Evolutionary conservation across 1,140 invertebrate species (phyloP).

Genomic region (Portunus trituberculatus): DNA sequence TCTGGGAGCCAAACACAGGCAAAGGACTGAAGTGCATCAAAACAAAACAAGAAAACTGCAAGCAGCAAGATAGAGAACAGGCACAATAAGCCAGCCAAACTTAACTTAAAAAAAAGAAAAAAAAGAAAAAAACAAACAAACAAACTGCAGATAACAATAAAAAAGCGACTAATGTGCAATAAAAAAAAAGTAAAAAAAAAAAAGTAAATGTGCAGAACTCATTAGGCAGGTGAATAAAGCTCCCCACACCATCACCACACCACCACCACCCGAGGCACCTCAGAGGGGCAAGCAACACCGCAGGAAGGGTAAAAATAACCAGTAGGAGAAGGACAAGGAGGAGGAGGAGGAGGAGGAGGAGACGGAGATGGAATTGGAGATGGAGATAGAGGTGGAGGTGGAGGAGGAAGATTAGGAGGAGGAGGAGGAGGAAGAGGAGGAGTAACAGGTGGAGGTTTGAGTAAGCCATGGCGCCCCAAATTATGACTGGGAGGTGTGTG

Average conservation of each 20-base stretch:
- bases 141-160: slow-evolving; percentile 11
- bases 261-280: slow-evolving; percentile 61
- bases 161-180: slow-evolving; percentile 48
- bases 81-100: slow-evolving; percentile 31
- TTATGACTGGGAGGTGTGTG: slow-evolving; percentile 45
- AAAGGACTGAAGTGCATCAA: not conserved
- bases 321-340: slow-evolving; percentile 38
- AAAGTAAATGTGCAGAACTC: slow-evolving; percentile 8
- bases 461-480: slow-evolving; percentile 55
- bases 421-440: slow-evolving; percentile 33
- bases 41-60: slow-evolving; percentile 14
- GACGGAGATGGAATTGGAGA: slow-evolving; percentile 15
- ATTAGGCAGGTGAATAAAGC: slow-evolving; percentile 45
- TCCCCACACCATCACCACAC: slow-evolving; percentile 55
- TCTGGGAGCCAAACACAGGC: not conserved
- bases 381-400: slow-evolving; percentile 26
- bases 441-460: slow-evolving; percentile 15
- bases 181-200: not conserved
- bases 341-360: slow-evolving; percentile 33
- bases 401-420: slow-evolving; percentile 33
- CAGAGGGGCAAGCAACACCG: slow-evolving; percentile 63
- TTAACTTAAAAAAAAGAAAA: slow-evolving; percentile 1
- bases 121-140: not conserved
- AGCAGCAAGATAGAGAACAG: slow-evolving; percentile 45
- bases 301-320: not conserved